Conservation (phyloP, 2,797 vertebrate species). For the Orestias chungarensis region DNA sequence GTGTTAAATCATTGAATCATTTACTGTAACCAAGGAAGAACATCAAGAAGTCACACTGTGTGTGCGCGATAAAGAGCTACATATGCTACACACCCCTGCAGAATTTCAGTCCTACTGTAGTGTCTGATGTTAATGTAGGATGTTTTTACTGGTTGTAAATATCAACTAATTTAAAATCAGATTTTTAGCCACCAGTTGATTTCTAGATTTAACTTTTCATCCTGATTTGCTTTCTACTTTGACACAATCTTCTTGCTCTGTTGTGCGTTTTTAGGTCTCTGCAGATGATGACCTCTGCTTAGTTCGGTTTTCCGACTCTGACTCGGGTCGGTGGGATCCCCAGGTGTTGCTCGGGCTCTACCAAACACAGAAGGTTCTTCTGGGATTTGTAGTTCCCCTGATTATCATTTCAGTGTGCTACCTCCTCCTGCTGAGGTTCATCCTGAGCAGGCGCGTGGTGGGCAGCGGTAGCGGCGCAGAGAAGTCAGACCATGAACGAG, state of each 20-base stretch:
- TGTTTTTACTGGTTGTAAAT: neutral
- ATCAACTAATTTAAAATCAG: neutral
- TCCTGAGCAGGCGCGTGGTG: constrained; percentile 71
- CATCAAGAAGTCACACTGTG: neutral
- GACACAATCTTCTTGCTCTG: constrained; percentile 1
- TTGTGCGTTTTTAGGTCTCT: constrained; percentile 65
- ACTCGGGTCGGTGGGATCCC: constrained; percentile 77
- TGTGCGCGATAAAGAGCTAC: neutral
- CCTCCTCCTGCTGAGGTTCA: constrained; percentile 79
- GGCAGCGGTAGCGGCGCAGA: constrained; percentile 30
- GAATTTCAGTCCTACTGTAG: no score
- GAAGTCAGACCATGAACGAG: constrained; percentile 69
- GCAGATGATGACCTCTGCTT: constrained; percentile 79
- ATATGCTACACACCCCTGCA: neutral
- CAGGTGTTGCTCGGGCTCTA: constrained; percentile 81
- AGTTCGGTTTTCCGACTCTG: constrained; percentile 76
- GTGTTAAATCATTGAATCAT: neutral
- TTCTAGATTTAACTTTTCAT: neutral
- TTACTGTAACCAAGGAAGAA: neutral
- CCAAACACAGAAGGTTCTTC: constrained; percentile 79
- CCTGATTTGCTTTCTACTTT: neutral
- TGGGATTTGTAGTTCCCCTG: constrained; percentile 78
- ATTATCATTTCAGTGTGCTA: constrained; percentile 79
- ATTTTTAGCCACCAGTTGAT: neutral
- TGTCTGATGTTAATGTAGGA: neutral